Evolutionary conservation across 2,113 vertebrate species (phyloP).

Genomic region (Syrmaticus mikado): DNA sequence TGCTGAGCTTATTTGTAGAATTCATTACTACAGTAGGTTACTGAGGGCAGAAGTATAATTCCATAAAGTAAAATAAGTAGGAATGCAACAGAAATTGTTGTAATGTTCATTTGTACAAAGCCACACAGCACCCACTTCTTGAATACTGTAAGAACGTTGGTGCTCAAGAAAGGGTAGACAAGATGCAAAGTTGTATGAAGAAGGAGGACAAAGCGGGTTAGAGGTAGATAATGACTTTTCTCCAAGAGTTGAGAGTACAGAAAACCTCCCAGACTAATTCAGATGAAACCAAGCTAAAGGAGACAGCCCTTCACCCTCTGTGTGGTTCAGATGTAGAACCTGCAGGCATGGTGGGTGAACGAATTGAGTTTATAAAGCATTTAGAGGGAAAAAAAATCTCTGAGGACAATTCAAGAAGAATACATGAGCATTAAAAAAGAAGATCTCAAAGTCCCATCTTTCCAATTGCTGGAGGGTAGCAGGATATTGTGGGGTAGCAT

Average conservation of each 20-base stretch:
- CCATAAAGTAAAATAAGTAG: not conserved
- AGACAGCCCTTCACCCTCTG: accelerated
- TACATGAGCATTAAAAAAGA: not conserved
- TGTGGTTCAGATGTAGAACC: not conserved
- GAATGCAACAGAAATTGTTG: not conserved
- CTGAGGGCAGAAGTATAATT: not conserved
- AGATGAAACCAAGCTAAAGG: not conserved
- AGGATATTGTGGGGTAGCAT: not conserved
- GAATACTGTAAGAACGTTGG: not conserved
- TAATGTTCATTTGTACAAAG: not conserved
- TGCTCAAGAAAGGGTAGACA: not conserved
- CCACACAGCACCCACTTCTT: not conserved
- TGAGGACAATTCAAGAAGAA: not conserved
- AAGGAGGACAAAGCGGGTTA: not conserved
- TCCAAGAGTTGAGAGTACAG: not conserved
- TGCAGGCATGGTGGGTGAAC: not conserved
- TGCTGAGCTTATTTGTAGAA: not conserved
- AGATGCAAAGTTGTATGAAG: not conserved
- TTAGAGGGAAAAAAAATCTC: not conserved
- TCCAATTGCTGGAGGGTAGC: not conserved
- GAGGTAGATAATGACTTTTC: not conserved
- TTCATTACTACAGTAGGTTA: not conserved
- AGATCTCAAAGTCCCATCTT: not conserved
- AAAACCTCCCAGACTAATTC: not conserved
- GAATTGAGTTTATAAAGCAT: not conserved